Base-by-base conservation (phyloP, 92 coral and sea anemone genomes). In the Phenganax marumi region DNA sequence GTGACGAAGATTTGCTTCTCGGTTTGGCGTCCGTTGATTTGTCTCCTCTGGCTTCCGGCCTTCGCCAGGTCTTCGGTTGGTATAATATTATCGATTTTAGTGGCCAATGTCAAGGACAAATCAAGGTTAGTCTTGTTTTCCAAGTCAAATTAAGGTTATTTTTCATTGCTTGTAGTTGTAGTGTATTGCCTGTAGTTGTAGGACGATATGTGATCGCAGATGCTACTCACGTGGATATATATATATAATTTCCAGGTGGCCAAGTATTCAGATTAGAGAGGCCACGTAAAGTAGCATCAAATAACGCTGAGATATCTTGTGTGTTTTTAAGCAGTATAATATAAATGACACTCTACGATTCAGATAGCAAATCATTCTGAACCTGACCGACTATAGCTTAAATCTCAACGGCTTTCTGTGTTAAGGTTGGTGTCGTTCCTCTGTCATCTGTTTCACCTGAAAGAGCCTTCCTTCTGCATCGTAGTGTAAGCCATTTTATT, bases 101-200 rank as follows among this genome's bases (percentile, higher is more conserved):
- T 73, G 98, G 98, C 55, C 90, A 92, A 66, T 89, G 97, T 78
- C 90, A 91, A 77, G 98, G 98, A 46, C 98, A 95, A 79, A 89
- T 95, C 17, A 93, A 93, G 97, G 97, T 91, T 65, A 49, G 53
- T 23, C 16, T 55, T 24, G 14, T 23, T 13, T 24, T 64, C 22
- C 43, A 1, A 33, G 43, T 5, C 43, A 33, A 2, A 33, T 33
- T 33, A 1, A 33, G n/a, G n/a, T n/a, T 33, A 33, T 33, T 33
- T 33, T 33, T 33, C 43, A 33, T 5, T 33, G n/a, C 43, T 33
- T 33, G 43, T 33, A 33, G 43, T 33, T 33, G 5, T 33, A 1
- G 5, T 5, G 43, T 33, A 33, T 33, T 33, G 43, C 3, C 43
- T 5, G 43, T 33, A 1, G 43, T 33, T 33, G 43, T 33, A 33